Percentiles rank a stretch among this genome's conserved stretches.
phyloP scores from a whole-genome alignment of 2,797 vertebrate species.

The Hafferia zeledoni region DNA sequence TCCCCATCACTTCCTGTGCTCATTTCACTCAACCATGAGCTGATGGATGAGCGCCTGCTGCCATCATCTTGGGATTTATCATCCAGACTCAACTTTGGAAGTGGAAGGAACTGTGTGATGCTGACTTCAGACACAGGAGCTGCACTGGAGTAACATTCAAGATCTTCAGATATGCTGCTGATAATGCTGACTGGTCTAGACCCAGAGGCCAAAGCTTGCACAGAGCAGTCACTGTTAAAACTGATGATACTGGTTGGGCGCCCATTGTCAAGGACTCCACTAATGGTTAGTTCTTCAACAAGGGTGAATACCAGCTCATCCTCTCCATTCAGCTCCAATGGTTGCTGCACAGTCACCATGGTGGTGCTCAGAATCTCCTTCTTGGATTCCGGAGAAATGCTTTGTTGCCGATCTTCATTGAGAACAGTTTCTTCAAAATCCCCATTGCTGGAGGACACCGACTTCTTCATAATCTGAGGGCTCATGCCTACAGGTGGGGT shows the following conservation, averaged over 20 bases:
- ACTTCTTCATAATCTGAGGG: constrained; percentile 87
- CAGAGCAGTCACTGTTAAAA: constrained; percentile 88
- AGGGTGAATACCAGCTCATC: constrained; percentile 97
- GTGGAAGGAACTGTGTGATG: constrained; percentile 77
- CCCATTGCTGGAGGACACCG: constrained; percentile 75
- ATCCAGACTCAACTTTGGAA: constrained; percentile 77
- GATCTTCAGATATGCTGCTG: constrained; percentile 90
- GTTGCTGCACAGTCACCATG: constrained; percentile 94
- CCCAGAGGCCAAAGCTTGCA: constrained; percentile 80
- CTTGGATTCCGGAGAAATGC: constrained; percentile 73
- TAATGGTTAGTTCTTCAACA: constrained; percentile 94
- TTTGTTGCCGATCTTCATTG: constrained; percentile 57
- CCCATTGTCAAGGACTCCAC: constrained; percentile 83
- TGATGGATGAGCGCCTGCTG: constrained; percentile 87
- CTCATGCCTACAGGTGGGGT: constrained; percentile 93
- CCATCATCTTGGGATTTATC: constrained; percentile 77
- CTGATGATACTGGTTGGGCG: constrained; percentile 90
- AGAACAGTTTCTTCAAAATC: constrained; percentile 69
- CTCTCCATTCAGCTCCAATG: constrained; percentile 91
- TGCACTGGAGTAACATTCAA: constrained; percentile 79
- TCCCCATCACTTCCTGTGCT: constrained; percentile 80
- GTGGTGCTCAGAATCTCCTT: constrained; percentile 90
- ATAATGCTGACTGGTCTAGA: constrained; percentile 94
- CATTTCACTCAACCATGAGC: constrained; percentile 87
- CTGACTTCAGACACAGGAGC: constrained; percentile 74